A percentile compares a stretch with the other conserved stretches of the same genome.
phyloP scores from a whole-genome alignment of 2,888 invertebrate genomes.

The Caenorhabditis parvicauda region DNA sequence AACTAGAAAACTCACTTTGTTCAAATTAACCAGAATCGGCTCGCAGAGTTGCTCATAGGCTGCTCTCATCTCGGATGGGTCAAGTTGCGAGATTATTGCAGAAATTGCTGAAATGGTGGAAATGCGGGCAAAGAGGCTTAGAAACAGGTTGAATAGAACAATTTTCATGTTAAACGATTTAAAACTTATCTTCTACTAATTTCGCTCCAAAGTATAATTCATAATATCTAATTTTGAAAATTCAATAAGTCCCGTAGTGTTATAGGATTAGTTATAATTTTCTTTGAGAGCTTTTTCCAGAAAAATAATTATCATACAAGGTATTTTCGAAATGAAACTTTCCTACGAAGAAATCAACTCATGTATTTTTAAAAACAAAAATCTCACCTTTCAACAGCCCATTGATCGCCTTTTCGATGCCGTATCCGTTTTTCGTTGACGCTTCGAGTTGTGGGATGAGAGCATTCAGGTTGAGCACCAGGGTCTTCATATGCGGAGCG shows the following conservation, averaged over 20 bases:
- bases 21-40: slow-evolving; percentile 33
- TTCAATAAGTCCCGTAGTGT: too few relatives aligned
- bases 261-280: too few relatives aligned
- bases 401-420: slow-evolving; percentile 30
- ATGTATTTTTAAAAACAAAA: not conserved
- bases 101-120: slow-evolving; percentile 29
- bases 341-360: too few relatives aligned
- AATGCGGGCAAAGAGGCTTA: slow-evolving; percentile 4
- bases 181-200: too few relatives aligned
- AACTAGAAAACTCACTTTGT: slow-evolving; percentile 18
- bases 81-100: slow-evolving; percentile 30
- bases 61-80: slow-evolving; percentile 19
- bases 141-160: too few relatives aligned
- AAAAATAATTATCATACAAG: too few relatives aligned
- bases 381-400: slow-evolving; percentile 7
- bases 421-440: slow-evolving; percentile 16
- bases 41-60: slow-evolving; percentile 36
- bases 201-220: too few relatives aligned
- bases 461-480: slow-evolving; percentile 11
- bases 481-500: slow-evolving; percentile 8
- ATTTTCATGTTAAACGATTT: too few relatives aligned
- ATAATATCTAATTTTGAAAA: too few relatives aligned
- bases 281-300: too few relatives aligned
- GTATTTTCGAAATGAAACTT: too few relatives aligned
- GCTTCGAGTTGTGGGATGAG: slow-evolving; percentile 21